These are phyloP conservation scores for Holotrichia oblita DNA, from an alignment of 1,140 invertebrate species.

Conservation along the genomic window DNA sequence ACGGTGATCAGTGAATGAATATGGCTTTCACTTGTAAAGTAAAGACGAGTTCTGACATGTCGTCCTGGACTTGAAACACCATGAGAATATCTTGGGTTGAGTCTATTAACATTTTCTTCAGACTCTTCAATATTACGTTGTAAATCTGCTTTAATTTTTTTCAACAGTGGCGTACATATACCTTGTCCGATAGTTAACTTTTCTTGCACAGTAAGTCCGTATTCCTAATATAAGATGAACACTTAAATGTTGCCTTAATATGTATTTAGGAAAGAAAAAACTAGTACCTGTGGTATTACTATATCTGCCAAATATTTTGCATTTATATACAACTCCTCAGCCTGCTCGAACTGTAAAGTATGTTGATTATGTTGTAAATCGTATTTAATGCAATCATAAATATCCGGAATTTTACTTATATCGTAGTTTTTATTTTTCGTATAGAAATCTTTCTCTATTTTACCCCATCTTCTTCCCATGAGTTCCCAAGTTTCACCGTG, in stretches of 20 bases:
- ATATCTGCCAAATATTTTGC: slow-evolving; percentile 97
- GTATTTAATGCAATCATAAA: slow-evolving; percentile 99
- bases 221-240: slow-evolving; percentile 75
- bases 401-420: slow-evolving; percentile 99
- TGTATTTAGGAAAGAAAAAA: not conserved
- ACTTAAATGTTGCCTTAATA: not conserved
- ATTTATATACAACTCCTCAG: slow-evolving; percentile 94
- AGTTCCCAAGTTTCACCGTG: slow-evolving; percentile 99
- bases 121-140: slow-evolving; percentile 91
- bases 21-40: slow-evolving; percentile 99
- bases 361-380: slow-evolving; percentile 98
- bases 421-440: slow-evolving; percentile 93
- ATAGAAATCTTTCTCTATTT: slow-evolving; percentile 98
- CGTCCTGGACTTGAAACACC: slow-evolving; percentile 97
- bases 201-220: slow-evolving; percentile 94
- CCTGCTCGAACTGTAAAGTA: slow-evolving; percentile 91
- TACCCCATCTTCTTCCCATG: slow-evolving; percentile 97
- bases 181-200: slow-evolving; percentile 97
- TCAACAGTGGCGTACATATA: slow-evolving; percentile 95
- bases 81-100: slow-evolving; percentile 97
- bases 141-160: slow-evolving; percentile 96
- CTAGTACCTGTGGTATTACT: slow-evolving; percentile 92
- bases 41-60: slow-evolving; percentile 95
- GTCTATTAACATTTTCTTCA: slow-evolving; percentile 92
- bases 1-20: slow-evolving; percentile 98